Evolutionary conservation across 2,888 invertebrate species (phyloP).

Genomic region (Agrotis puta): DNA sequence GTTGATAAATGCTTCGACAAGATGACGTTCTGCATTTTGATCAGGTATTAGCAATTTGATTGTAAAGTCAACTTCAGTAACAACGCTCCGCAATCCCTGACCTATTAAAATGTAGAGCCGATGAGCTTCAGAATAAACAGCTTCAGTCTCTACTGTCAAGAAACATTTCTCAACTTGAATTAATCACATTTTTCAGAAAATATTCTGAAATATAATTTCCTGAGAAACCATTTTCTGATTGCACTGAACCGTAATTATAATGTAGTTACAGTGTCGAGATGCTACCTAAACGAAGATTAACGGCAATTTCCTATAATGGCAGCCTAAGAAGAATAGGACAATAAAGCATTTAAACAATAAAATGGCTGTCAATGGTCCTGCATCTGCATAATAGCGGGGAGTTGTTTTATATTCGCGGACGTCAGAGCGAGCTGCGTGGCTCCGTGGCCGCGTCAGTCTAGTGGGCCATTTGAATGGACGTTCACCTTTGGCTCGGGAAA

Average conservation of each 20-base stretch:
- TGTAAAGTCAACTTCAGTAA: constrained; percentile 11
- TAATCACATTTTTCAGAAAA: constrained; percentile 4
- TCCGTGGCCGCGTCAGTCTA: constrained; percentile 35
- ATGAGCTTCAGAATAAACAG: constrained; percentile 6
- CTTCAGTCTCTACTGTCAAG: background rate
- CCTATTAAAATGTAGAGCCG: constrained; percentile 1
- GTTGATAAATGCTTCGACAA: background rate
- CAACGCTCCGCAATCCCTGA: background rate
- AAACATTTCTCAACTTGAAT: constrained; percentile 28
- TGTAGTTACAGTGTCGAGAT: constrained; percentile 23
- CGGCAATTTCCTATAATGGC: constrained; percentile 45
- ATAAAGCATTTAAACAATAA: constrained; percentile 47
- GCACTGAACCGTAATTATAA: constrained; percentile 30
- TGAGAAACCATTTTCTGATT: constrained; percentile 15
- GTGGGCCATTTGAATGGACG: constrained; percentile 58
- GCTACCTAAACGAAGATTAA: constrained; percentile 31
- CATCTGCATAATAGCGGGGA: constrained; percentile 41
- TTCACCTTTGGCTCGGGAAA: constrained; percentile 61
- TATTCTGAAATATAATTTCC: background rate
- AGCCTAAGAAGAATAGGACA: constrained; percentile 40
- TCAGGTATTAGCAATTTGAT: constrained; percentile 6
- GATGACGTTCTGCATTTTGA: constrained; percentile 8
- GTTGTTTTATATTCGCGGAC: constrained; percentile 26
- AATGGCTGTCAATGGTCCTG: constrained; percentile 26
- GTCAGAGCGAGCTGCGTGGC: constrained; percentile 14